phyloP scores from a whole-genome alignment of 2,888 invertebrate genomes.

The Rhopalosiphum nymphaeae region DNA sequence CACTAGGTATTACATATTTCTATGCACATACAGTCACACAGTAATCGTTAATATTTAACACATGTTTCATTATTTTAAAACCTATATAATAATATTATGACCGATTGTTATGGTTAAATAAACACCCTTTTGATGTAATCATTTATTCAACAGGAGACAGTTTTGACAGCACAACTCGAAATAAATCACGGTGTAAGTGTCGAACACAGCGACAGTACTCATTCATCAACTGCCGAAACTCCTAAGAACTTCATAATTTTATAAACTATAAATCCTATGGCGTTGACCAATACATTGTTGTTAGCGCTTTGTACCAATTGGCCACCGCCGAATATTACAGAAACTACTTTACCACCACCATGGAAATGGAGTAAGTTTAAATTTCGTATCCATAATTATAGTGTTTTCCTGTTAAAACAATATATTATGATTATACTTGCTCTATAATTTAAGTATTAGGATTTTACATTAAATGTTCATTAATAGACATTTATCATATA shows the following conservation, averaged over 20 bases:
- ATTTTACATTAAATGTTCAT: background rate
- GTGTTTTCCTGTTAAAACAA: background rate
- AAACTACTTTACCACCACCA: conserved; percentile 64
- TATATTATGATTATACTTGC: background rate
- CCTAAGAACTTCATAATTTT: background rate
- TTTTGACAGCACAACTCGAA: conserved; percentile 45
- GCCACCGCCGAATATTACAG: conserved; percentile 66
- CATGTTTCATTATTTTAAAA: conserved; percentile 61
- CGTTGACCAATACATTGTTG: conserved; percentile 67
- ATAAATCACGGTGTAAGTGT: conserved; percentile 36
- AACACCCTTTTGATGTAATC: conserved; percentile 35
- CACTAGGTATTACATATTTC: background rate
- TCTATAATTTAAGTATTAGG: background rate
- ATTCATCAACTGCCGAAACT: background rate
- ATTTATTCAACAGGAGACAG: conserved; percentile 58
- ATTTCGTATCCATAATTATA: background rate
- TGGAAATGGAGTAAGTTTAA: conserved; percentile 67
- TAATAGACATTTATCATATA: background rate
- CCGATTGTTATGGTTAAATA: conserved; percentile 47
- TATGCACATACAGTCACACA: background rate
- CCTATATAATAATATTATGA: background rate
- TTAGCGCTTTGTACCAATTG: conserved; percentile 68
- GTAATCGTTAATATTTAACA: conserved; percentile 40
- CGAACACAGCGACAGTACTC: background rate
- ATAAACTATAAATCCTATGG: background rate